phyloP scores from a whole-genome alignment of 2,888 invertebrate genomes.

The Diarsia mendica region DNA sequence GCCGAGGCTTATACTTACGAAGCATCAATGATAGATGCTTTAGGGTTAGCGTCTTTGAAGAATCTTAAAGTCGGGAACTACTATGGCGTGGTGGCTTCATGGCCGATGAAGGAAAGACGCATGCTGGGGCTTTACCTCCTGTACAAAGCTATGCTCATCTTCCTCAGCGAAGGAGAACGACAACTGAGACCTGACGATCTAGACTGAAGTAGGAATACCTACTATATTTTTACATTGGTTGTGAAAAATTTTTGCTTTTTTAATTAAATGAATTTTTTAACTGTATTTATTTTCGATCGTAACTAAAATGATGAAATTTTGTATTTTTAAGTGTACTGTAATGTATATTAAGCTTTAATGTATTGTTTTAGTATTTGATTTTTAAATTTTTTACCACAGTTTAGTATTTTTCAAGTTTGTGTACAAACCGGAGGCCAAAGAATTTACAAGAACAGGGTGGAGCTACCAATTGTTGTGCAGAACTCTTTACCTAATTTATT shows the following conservation, averaged over 20 bases:
- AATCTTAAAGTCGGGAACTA: constrained; percentile 95
- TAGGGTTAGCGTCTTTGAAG: constrained; percentile 94
- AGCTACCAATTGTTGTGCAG: constrained; percentile 27
- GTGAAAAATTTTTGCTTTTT: constrained; percentile 65
- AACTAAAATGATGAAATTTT: constrained; percentile 53
- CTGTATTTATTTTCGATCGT: constrained; percentile 54
- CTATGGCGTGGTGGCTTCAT: constrained; percentile 94
- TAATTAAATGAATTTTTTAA: constrained; percentile 59
- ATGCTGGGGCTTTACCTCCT: constrained; percentile 95
- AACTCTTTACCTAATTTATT: constrained; percentile 7
- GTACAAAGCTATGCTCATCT: constrained; percentile 95
- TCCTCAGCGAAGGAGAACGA: constrained; percentile 96
- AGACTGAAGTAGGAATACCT: constrained; percentile 74
- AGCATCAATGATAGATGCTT: constrained; percentile 97
- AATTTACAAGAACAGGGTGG: constrained; percentile 57
- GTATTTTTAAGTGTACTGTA: constrained; percentile 44
- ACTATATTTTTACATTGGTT: constrained; percentile 62
- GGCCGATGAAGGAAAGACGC: constrained; percentile 93
- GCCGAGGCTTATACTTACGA: constrained; percentile 98
- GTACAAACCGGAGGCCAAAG: constrained; percentile 63
- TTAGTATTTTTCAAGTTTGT: constrained; percentile 57
- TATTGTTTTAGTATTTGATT: constrained; percentile 50
- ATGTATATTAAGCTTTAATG: constrained; percentile 68
- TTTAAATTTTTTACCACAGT: constrained; percentile 48
- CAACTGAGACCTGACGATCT: constrained; percentile 95